phyloP scores from a whole-genome alignment of 1,140 invertebrate species.

The Carcinoscorpius rotundicauda region DNA sequence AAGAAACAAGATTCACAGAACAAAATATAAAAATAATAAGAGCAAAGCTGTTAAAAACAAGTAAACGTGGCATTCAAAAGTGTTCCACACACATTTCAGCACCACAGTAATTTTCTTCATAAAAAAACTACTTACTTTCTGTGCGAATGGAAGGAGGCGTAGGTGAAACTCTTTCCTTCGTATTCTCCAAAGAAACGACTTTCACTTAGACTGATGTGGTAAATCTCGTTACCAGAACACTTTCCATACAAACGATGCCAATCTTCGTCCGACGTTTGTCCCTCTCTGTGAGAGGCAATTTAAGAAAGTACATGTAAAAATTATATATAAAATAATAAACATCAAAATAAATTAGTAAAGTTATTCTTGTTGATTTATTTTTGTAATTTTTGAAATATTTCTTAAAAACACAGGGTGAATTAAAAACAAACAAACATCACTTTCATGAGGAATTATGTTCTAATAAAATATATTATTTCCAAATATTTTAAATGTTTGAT shows the following conservation, averaged over 20 bases:
- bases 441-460: no score
- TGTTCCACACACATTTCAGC: conserved; percentile 59
- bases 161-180: conserved; percentile 95
- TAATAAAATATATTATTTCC: no score
- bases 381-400: no score
- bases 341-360: neutral
- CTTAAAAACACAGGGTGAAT: no score
- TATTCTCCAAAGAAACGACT: conserved; percentile 96
- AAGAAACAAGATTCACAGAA: neutral
- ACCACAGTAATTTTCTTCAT: conserved; percentile 88
- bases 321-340: conserved; percentile 8
- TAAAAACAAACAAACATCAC: no score
- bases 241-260: conserved; percentile 94
- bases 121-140: conserved; percentile 60
- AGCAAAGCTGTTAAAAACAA: conserved; percentile 6
- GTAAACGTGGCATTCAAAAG: neutral
- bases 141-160: conserved; percentile 95
- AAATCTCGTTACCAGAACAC: conserved; percentile 97
- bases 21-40: neutral
- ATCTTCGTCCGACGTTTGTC: conserved; percentile 85
- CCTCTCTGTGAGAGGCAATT: conserved; percentile 57
- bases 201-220: conserved; percentile 88
- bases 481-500: no score
- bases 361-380: conserved; percentile 1
- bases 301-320: neutral